Evolutionary conservation across 2,888 invertebrate species (phyloP).

Genomic region (Temnothorax unifasciatus): DNA sequence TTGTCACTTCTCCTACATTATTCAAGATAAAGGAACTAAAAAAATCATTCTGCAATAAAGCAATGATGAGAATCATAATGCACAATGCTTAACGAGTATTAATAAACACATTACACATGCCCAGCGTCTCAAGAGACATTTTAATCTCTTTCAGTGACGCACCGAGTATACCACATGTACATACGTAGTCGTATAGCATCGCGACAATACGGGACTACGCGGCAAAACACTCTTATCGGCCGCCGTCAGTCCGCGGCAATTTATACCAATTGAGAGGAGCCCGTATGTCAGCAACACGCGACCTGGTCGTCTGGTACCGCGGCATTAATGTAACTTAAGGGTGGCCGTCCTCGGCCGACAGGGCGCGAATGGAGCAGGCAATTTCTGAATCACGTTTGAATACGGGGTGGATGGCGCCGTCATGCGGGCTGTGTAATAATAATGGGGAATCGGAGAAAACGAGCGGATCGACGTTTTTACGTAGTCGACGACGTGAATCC

Average conservation of each 20-base stretch:
- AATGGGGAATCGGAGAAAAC: slow-evolving; percentile 59
- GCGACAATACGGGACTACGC: slow-evolving; percentile 27
- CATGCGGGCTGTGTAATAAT: slow-evolving; percentile 66
- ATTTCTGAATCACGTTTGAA: slow-evolving; percentile 67
- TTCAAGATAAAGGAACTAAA: neutral
- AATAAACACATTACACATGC: neutral
- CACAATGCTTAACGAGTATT: neutral
- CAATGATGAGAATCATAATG: neutral
- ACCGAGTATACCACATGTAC: neutral
- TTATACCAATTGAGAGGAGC: slow-evolving; percentile 78
- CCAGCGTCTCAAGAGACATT: slow-evolving; percentile 14
- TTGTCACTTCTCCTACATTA: neutral
- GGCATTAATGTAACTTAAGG: slow-evolving; percentile 42
- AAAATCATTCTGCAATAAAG: neutral
- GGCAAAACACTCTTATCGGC: slow-evolving; percentile 70
- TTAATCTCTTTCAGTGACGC: neutral
- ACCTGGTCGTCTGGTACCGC: slow-evolving; percentile 48
- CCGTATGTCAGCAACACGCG: slow-evolving; percentile 79
- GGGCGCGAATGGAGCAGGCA: slow-evolving; percentile 46
- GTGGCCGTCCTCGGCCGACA: slow-evolving; percentile 17
- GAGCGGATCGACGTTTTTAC: slow-evolving; percentile 18
- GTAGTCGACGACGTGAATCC: slow-evolving; percentile 9
- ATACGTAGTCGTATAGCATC: slow-evolving; percentile 26
- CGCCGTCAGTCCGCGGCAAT: slow-evolving; percentile 66
- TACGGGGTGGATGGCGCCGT: slow-evolving; percentile 48